These are phyloP conservation scores for Volucella bombylans DNA, from an alignment of 2,888 invertebrate species.

Conservation along the genomic window DNA sequence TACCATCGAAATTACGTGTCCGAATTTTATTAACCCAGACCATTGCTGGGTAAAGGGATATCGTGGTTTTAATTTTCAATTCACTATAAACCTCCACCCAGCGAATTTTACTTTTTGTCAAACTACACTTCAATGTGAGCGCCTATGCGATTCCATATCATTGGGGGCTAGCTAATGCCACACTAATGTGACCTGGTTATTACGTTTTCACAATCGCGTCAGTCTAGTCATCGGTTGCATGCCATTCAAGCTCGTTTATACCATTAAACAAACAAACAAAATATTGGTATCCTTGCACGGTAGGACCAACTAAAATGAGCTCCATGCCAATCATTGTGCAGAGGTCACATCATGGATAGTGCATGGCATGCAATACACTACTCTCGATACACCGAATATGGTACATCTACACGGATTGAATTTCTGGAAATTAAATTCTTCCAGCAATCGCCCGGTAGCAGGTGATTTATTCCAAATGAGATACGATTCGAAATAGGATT, in stretches of 20 bases:
- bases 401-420: slow-evolving; percentile 16
- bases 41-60: slow-evolving; percentile 63
- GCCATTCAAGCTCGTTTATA: slow-evolving; percentile 57
- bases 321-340: slow-evolving; percentile 31
- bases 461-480: slow-evolving; percentile 24
- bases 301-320: slow-evolving; percentile 19
- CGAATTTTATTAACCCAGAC: slow-evolving; percentile 57
- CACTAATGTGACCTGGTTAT: slow-evolving; percentile 67
- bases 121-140: background rate
- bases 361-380: no score
- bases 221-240: slow-evolving; percentile 35
- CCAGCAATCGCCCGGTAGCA: slow-evolving; percentile 45
- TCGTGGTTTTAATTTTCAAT: slow-evolving; percentile 61
- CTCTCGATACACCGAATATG: background rate
- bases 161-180: slow-evolving; percentile 52
- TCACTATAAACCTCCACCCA: slow-evolving; percentile 1
- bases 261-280: slow-evolving; percentile 55
- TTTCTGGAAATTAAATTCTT: slow-evolving; percentile 63
- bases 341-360: slow-evolving; percentile 35
- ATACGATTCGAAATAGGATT: background rate
- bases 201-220: slow-evolving; percentile 56
- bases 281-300: slow-evolving; percentile 24
- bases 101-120: background rate
- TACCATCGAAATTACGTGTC: slow-evolving; percentile 37
- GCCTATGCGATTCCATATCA: background rate